These are phyloP conservation scores for Stenolophus ochropezus DNA, from an alignment of 2,888 invertebrate species.

Conservation along the genomic window DNA sequence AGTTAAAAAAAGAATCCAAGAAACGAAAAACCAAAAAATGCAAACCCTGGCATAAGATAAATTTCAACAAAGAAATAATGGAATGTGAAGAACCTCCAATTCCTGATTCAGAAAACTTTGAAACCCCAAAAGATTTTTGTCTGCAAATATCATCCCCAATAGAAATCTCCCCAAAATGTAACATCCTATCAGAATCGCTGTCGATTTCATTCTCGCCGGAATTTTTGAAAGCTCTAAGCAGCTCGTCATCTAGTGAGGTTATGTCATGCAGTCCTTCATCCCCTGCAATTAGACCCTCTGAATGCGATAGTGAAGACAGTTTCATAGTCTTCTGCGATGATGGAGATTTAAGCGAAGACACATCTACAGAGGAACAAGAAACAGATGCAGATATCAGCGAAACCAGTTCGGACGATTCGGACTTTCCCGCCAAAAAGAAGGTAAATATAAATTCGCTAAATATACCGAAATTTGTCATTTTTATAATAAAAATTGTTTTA, in stretches of 20 bases:
- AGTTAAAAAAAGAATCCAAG: constrained; percentile 44
- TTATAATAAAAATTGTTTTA: too few species aligned
- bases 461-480: too few species aligned
- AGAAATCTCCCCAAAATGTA: constrained; percentile 40
- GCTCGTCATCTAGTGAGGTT: constrained; percentile 51
- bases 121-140: constrained; percentile 45
- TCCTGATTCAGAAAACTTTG: constrained; percentile 15
- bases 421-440: constrained; percentile 47
- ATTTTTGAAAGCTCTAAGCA: constrained; percentile 43
- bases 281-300: constrained; percentile 69
- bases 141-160: constrained; percentile 40
- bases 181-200: constrained; percentile 6
- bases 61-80: constrained; percentile 52
- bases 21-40: constrained; percentile 27
- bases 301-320: constrained; percentile 78
- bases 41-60: constrained; percentile 58
- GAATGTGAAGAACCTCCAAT: constrained; percentile 48
- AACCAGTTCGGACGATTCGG: constrained; percentile 46
- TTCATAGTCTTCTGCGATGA: constrained; percentile 74
- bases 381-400: constrained; percentile 62
- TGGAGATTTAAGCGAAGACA: constrained; percentile 58
- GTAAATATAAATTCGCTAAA: too few species aligned
- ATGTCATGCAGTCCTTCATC: constrained; percentile 35
- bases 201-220: constrained; percentile 54
- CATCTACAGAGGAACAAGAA: constrained; percentile 61